Conservation (phyloP, 2,888 invertebrate species). For the Cryptosula pallasiana region DNA sequence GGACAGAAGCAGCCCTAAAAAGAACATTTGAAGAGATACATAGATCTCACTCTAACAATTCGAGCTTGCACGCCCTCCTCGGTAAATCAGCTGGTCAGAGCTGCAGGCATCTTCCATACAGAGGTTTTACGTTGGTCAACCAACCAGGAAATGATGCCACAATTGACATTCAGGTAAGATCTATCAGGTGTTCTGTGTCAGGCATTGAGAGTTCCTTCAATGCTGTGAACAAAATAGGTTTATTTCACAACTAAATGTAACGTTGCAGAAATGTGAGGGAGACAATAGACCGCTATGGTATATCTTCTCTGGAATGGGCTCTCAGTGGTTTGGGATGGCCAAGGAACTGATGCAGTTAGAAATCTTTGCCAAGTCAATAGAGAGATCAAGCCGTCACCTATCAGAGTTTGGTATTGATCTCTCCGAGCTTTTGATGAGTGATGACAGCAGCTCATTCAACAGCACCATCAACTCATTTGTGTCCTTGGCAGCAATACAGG, state of each 20-base stretch:
- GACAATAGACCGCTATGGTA: slow-evolving; percentile 83
- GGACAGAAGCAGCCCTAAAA: not conserved
- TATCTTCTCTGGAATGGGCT: slow-evolving; percentile 95
- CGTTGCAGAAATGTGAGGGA: slow-evolving; percentile 51
- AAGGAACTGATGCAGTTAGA: slow-evolving; percentile 77
- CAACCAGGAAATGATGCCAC: not conserved
- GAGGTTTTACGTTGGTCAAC: slow-evolving; percentile 75
- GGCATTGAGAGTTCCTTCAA: too few relatives aligned
- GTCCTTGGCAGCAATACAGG: slow-evolving; percentile 25
- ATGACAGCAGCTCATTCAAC: slow-evolving; percentile 55
- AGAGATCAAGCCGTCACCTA: slow-evolving; percentile 70
- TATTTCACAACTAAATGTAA: too few relatives aligned
- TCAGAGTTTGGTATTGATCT: slow-evolving; percentile 76
- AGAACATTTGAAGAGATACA: slow-evolving; percentile 66
- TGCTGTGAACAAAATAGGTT: too few relatives aligned
- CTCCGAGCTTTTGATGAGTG: slow-evolving; percentile 65
- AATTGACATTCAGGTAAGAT: not conserved
- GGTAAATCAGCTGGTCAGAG: slow-evolving; percentile 60
- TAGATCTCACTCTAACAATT: slow-evolving; percentile 53
- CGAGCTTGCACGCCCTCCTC: slow-evolving; percentile 44
- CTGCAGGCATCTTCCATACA: slow-evolving; percentile 56
- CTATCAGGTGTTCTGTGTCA: too few relatives aligned
- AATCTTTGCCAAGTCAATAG: slow-evolving; percentile 72
- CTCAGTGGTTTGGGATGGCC: too few relatives aligned
- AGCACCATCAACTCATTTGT: not conserved